Evolutionary conservation across 2,888 invertebrate species (phyloP), one percentile per base, ranked within the genome.

Genomic region (Amphiduros pacificus): DNA sequence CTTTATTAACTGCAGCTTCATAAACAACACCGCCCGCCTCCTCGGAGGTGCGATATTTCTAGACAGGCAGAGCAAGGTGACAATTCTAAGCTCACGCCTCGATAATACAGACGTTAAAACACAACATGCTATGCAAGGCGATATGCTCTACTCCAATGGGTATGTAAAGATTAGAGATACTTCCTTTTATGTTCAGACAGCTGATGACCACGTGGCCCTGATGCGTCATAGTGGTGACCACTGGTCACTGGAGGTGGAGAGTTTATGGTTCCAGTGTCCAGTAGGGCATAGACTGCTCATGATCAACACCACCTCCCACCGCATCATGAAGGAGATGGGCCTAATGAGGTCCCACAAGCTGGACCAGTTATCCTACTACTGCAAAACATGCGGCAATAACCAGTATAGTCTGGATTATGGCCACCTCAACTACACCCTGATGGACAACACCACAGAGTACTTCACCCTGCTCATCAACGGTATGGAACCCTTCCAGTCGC

Each of bases 321-420:
- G 50, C 3, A 60, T 65, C 24, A 26, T 36, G 22, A 40, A 27
- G 14, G 40, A 51, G 2, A 28, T 40, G 9, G 66, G 66, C 17
- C 48, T 65, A n/a, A 44, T 49, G 31, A 48, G 58, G 2, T 61
- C 63, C 22, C 61, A 65, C 52, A 49, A 54, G 49, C 63, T 65
- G 24, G 66, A 65, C 44, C 63, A 64, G 36, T 29, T 65, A 27
- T 49, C 55, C 26, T 65, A 65, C 48, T 65, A 61, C 40, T 65
- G 66, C 40, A 53, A 65, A 26, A 64, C 66, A 1, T 65, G 66
- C 48, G 61, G 55, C 22, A 41, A 58, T 17, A 56, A 61, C 49
- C 57, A 64, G 41, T 65, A 65, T 54, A 63, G 63, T 40, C n/a
- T 61, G 26, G 61, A 65, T 36, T 28, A 28, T 22, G 66, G 66